Percentiles rank a stretch among this genome's conserved stretches.
Evolutionary conservation across 2,113 vertebrate genomes (phyloP).

Genomic region (Daphoenositta chrysoptera): DNA sequence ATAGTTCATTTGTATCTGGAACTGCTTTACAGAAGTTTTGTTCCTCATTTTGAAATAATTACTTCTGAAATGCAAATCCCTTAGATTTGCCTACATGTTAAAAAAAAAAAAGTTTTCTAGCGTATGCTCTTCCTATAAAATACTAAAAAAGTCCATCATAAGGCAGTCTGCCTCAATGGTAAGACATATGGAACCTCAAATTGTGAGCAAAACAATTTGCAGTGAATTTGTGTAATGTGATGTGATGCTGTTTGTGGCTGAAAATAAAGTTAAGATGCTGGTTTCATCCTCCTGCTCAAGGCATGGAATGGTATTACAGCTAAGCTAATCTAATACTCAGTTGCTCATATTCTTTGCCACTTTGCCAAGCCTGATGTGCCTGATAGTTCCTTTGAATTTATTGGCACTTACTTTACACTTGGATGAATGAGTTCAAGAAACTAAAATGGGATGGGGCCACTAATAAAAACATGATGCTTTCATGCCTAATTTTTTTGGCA

Average conservation of each 20-base stretch:
- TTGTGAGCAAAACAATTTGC: not conserved
- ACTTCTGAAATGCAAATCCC: constrained; percentile 9
- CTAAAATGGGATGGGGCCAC: not conserved
- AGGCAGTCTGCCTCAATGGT: not conserved
- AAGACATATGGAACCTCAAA: not conserved
- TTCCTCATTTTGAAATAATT: constrained; percentile 27
- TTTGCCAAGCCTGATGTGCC: not conserved
- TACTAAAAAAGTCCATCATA: not conserved
- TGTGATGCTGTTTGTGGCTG: not conserved
- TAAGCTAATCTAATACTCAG: not conserved
- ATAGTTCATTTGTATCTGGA: constrained; percentile 10
- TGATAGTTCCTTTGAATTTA: not conserved
- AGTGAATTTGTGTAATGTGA: not conserved
- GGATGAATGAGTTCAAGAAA: not conserved
- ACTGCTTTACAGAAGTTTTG: not conserved
- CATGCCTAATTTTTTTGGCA: not conserved
- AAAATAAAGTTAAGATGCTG: not conserved
- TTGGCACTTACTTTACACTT: not conserved
- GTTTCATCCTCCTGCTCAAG: not conserved
- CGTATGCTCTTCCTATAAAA: not conserved
- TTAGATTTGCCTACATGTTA: not conserved
- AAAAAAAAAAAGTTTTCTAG: not conserved
- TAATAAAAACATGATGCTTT: not conserved
- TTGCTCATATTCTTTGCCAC: not conserved
- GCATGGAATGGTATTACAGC: not conserved